Evolutionary conservation across 2,113 vertebrate genomes (phyloP), one percentile per base, ranked within the genome.

Genomic region (Scopus umbretta): DNA sequence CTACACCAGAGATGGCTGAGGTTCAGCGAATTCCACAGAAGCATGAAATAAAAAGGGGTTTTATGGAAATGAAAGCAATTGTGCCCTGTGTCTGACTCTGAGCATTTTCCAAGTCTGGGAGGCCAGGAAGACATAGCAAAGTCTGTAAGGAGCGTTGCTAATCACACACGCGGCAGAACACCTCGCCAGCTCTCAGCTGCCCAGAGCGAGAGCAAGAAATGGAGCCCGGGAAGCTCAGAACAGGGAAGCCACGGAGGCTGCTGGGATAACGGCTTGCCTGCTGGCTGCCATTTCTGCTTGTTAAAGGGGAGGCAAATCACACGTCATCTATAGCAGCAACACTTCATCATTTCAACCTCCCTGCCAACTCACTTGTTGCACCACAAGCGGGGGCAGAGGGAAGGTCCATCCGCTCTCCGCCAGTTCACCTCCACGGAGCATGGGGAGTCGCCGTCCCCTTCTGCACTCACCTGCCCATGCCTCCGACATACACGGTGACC

Each of bases 401-500:
- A n/a, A 43, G 27, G 30, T 23, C 42, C 53, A 47, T 8, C n/a
- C 14, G 1, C 38, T 7, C 32, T 42, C n/a, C 1, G 3, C 16
- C 34, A 26, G 4, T 18, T 36, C 17, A 25, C 45, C 30, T 52
- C 21, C 18, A 27, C 13, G 20, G 27, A 45, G 29, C 30, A 29
- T 7, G 1, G 71, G 26, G 36, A 52, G 36, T 43, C 22, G 40
- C 43, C 3, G 1, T 13, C 38, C 22, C 58, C 38, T 29, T 26
- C 66, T 29, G 59, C 38, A 47, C 40, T 16, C 25, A 30, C 27
- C 40, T 16, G 18, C 16, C 11, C 8, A 42, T 42, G 7, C 9
- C 50, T 68, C 23, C 1, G 32, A 61, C 0, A 1, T 30, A 29
- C 9, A 11, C 1, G 3, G 36, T 14, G 36, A 36, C 78, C 22